Evolutionary conservation across 2,888 invertebrate genomes (phyloP), one percentile per base, ranked within the genome.

Genomic region (Baronia brevicornis): DNA sequence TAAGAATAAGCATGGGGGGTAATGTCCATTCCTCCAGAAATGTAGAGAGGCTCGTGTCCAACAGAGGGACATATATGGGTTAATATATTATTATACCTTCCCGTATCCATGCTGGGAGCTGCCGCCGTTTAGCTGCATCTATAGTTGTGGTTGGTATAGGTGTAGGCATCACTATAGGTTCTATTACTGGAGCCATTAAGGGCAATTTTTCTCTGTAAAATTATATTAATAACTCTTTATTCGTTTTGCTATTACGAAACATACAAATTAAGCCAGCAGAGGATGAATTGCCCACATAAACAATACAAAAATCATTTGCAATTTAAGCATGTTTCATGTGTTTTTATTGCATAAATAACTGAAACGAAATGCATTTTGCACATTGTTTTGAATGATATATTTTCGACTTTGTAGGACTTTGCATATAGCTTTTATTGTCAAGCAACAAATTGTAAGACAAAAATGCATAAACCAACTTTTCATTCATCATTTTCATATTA

Each of bases 101-200:
- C 67, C 97, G 87, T 45, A 98, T 97, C 98, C 98, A 98, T 0
- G 94, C 95, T n/a, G 98, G 98, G 10, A 98, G 85, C 52, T 94
- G 92, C 58, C 95, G 90, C 18, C 96, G 86, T 71, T 95, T 95
- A 8, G 92, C 92, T 7, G 95, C 94, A 71, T 96, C 96, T 62
- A 89, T 75, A 14, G 82, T 85, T 5, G 75, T 62, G 23, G 60
- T 54, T 1, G 60, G 43, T 38, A 60, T 48, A 28, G 63, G 44
- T 1, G 49, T 38, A 2, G 78, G 69, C 24, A 62, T 43, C 8
- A 79, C 64, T 33, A 80, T 62, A 2, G 79, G 70, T 37, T 71
- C 70, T 3, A 73, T 58, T 7, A 71, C 63, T 8, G 75, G 65
- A 0, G 84, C 78, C 28, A 70, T 47, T 13, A 57, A 37, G 1